These are phyloP conservation scores for Microctenopoma steveboyesi DNA, from an alignment of 2,797 vertebrate species.

Conservation along the genomic window DNA sequence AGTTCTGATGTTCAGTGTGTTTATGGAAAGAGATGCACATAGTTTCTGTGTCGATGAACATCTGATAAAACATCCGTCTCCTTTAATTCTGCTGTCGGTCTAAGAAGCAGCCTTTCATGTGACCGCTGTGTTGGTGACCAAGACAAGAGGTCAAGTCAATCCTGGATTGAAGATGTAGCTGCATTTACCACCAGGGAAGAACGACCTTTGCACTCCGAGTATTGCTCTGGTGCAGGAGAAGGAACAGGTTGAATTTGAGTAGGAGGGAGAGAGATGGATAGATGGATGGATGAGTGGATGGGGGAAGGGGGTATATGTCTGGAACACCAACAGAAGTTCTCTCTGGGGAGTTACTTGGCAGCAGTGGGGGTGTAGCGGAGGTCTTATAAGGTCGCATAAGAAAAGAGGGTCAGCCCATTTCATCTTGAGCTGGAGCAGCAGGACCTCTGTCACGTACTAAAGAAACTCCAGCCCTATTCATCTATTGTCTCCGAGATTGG, in stretches of 20 bases:
- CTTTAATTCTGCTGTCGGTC: constrained; percentile 58
- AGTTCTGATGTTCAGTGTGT: constrained; percentile 19
- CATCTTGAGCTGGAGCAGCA: constrained; percentile 80
- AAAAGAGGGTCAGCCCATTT: constrained; percentile 82
- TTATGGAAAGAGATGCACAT: constrained; percentile 57
- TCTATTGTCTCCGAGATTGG: constrained; percentile 77
- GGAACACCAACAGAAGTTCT: constrained; percentile 83
- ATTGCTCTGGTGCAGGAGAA: constrained; percentile 63
- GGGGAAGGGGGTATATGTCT: constrained; percentile 72
- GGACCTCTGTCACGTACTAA: constrained; percentile 80
- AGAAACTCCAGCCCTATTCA: constrained; percentile 78
- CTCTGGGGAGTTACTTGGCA: constrained; percentile 79
- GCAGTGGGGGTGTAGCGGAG: constrained; percentile 71
- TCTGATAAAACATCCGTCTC: constrained; percentile 38
- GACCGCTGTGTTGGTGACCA: constrained; percentile 49
- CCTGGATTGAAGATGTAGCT: constrained; percentile 47
- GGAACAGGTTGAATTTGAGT: constrained; percentile 72
- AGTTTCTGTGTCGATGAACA: constrained; percentile 31
- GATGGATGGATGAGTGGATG: constrained; percentile 25
- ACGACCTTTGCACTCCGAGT: constrained; percentile 73
- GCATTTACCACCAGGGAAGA: constrained; percentile 59
- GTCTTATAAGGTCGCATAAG: constrained; percentile 82
- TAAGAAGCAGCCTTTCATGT: constrained; percentile 72
- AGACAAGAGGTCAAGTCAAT: constrained; percentile 52
- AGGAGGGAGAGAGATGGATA: constrained; percentile 72